Base-by-base conservation (phyloP, 2,888 invertebrate genomes). In the Monopis laevigella region DNA sequence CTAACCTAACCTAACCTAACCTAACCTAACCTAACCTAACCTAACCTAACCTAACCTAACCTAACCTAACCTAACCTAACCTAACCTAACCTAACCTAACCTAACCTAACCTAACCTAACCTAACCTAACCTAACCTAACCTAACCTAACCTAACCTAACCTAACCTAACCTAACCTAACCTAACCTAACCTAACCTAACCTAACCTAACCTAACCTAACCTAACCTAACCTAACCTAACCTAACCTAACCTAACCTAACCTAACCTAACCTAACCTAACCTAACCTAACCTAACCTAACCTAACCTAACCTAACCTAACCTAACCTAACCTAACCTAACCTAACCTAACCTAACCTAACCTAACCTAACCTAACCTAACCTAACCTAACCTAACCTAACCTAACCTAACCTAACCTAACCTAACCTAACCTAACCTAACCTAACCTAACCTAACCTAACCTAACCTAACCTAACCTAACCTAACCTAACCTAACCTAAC, bases 201-300 rank as follows among this genome's bases (percentile, higher is more conserved):
- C 42, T 42, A 42, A 42, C 35, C 42, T 36, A 35, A 42, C 42
- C 42, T 35, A 42, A 35, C 42, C 35, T 35, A 42, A 42, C 42
- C 42, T 35, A 42, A 42, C 42, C 42, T 35, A 35, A 42, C 42
- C 35, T 35, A 42, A 42, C 42, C 42, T 42, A 42, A 42, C 42
- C 42, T 42, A 42, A 42, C 42, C 35, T 42, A 36, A 42, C 42
- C 42, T 42, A 36, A 35, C 41, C 30, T 32, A 21, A 40, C 30
- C 30, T 40, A 36, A 36, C 36, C 36, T 36, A 36, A 36, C 36
- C 36, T 36, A 36, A 39, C 39, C 36, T 18, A 36, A 36, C 36
- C 36, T 36, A 36, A 36, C 36, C 36, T 18, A 36, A 36, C 36
- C 36, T 36, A 36, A 36, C 36, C 36, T 18, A 36, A 36, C 36